Base-by-base conservation (phyloP, 2,113 vertebrate genomes). In the Pseudois nayaur region DNA sequence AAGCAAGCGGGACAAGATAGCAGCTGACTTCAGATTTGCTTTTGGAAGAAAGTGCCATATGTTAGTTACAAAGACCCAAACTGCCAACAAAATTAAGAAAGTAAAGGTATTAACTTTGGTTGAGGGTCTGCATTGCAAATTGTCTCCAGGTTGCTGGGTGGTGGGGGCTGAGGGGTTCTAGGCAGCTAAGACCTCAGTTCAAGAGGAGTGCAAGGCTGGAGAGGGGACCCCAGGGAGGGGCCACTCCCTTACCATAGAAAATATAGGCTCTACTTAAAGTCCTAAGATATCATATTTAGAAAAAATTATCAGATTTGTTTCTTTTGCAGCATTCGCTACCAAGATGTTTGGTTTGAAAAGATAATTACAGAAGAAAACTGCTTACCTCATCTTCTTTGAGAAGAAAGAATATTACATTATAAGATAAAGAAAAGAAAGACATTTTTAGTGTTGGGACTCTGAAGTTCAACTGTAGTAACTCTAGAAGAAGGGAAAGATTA, bases 361-460 rank as follows among this genome's bases (percentile, higher is more conserved):
- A 36, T 64, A 57, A 62, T 67, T 60, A 54, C 23, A 76, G 29
- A n/a, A 40, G 31, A 50, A 87, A 91, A 43, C 21, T 83, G 43
- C 31, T 76, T 78, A 76, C 43, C 48, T 96, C 50, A 91, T 54
- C 79, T 50, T 74, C 40, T 95, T 84, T 45, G 81, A 25, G 36
- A 96, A 94, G 91, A 85, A 93, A 88, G 43, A 82, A 21, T 40
- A 54, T 64, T 67, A 79, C 25, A 48, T 85, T 55, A 59, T 90
- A 84, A 89, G 71, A 36, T 79, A 59, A 87, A 90, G 59, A 50
- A 74, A 87, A 89, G 45, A 54, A 64, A 59, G 43, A 81, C 17
- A 21, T 43, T 67, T 92, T 92, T 71, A 92, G 88, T 89, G 55
- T 36, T 36, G 33, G 36, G 87, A 55, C 5, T 71, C 76, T n/a